Percentiles rank a stretch among this genome's conserved stretches.
These are phyloP conservation scores for Deroplatys truncata DNA, from an alignment of 2,888 invertebrate genomes.

Conservation along the genomic window DNA sequence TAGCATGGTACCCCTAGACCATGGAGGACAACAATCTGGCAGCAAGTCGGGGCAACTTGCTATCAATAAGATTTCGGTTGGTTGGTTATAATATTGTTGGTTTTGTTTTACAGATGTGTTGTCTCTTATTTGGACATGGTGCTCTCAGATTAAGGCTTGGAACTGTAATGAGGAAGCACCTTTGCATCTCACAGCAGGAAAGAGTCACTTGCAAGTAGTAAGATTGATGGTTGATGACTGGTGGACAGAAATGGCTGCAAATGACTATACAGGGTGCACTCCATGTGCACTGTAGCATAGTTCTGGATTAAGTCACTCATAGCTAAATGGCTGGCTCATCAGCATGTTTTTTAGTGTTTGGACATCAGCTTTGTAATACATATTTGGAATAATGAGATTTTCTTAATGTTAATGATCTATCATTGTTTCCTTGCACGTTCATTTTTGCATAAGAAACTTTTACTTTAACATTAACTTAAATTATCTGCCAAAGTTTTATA, in stretches of 20 bases:
- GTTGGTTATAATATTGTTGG: too few relatives aligned
- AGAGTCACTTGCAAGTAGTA: neutral
- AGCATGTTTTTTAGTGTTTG: neutral
- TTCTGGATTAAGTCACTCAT: neutral
- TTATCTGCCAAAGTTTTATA: too few relatives aligned
- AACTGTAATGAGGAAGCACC: neutral
- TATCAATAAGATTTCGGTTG: too few relatives aligned
- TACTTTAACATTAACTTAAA: too few relatives aligned
- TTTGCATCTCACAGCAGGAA: neutral
- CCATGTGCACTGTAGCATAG: neutral
- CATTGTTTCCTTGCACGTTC: too few relatives aligned
- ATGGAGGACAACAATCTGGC: too few relatives aligned
- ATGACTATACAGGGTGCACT: neutral
- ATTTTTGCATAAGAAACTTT: too few relatives aligned
- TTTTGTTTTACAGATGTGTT: neutral
- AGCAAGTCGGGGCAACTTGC: too few relatives aligned
- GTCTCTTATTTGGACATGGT: neutral
- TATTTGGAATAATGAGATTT: neutral
- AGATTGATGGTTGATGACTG: neutral
- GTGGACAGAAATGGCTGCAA: neutral
- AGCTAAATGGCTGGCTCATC: neutral
- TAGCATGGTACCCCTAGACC: too few relatives aligned
- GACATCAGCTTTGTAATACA: neutral
- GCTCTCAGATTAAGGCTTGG: neutral
- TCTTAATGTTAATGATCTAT: too few relatives aligned